Evolutionary conservation across 2,888 invertebrate genomes (phyloP).

Genomic region (Netelia virgata): DNA sequence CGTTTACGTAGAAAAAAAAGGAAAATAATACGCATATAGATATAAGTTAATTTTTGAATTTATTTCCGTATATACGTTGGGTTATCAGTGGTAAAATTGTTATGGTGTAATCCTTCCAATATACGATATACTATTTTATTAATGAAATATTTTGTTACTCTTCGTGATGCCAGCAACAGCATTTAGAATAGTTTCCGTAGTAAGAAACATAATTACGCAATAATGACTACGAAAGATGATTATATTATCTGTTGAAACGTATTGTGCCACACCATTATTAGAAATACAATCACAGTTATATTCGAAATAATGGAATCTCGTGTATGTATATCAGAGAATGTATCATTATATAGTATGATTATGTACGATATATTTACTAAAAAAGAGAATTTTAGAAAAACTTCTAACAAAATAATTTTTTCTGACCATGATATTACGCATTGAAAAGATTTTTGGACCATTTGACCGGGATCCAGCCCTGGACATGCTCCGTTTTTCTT

Average conservation of each 20-base stretch:
- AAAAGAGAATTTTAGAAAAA: conserved; percentile 18
- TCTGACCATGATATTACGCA: neutral
- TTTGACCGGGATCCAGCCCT: neutral
- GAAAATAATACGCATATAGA: conserved; percentile 15
- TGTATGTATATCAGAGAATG: conserved; percentile 58
- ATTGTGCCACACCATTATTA: conserved; percentile 67
- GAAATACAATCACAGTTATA: conserved; percentile 60
- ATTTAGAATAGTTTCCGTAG: conserved; percentile 32
- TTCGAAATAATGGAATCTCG: conserved; percentile 63
- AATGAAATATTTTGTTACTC: conserved; percentile 67
- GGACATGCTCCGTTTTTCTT: too few species aligned
- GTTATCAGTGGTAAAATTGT: conserved; percentile 53
- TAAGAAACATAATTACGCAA: conserved; percentile 12
- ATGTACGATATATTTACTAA: conserved; percentile 52
- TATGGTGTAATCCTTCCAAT: conserved; percentile 59
- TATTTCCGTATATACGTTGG: conserved; percentile 37
- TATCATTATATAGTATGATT: conserved; percentile 47
- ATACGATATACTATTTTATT: conserved; percentile 64
- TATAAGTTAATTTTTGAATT: conserved; percentile 29
- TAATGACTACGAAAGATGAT: conserved; percentile 56
- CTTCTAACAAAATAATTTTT: conserved; percentile 3
- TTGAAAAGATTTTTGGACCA: neutral
- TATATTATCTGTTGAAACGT: conserved; percentile 66
- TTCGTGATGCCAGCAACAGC: conserved; percentile 45
- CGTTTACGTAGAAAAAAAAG: conserved; percentile 57